Conservation (phyloP, 1,140 invertebrate species). For the Neoseiulus cucumeris region DNA sequence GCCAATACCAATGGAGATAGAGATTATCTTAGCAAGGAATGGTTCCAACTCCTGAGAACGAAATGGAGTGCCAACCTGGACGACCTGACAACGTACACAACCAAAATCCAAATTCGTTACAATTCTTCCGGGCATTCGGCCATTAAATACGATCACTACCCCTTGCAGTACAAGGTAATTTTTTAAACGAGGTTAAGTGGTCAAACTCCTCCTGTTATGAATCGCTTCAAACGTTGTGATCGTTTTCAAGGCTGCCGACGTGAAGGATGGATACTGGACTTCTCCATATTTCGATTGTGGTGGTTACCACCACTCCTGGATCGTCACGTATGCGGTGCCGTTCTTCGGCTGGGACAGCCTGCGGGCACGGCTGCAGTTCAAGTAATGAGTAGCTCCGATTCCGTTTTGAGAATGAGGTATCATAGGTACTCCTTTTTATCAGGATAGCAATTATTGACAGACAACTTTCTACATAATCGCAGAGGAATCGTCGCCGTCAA, state of each 20-base stretch:
- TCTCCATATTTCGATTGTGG: slow-evolving; percentile 82
- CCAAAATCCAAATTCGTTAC: slow-evolving; percentile 76
- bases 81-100: slow-evolving; percentile 65
- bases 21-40: slow-evolving; percentile 49
- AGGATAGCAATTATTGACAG: too few relatives aligned
- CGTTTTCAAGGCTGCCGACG: slow-evolving; percentile 44
- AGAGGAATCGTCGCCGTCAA: slow-evolving; percentile 85
- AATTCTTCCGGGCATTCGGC: slow-evolving; percentile 60
- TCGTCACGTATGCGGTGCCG: slow-evolving; percentile 77
- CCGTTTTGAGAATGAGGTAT: not conserved
- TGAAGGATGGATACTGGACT: slow-evolving; percentile 79
- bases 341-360: slow-evolving; percentile 93
- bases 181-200: not conserved
- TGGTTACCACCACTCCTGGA: slow-evolving; percentile 49
- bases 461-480: slow-evolving; percentile 15
- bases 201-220: slow-evolving; percentile 5
- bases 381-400: slow-evolving; percentile 44
- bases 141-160: slow-evolving; percentile 71
- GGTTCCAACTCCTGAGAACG: slow-evolving; percentile 68
- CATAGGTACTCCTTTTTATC: too few relatives aligned
- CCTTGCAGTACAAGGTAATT: slow-evolving; percentile 45
- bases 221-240: slow-evolving; percentile 13
- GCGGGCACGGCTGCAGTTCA: slow-evolving; percentile 72
- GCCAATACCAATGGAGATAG: slow-evolving; percentile 18
- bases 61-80: slow-evolving; percentile 86